phyloP scores from a whole-genome alignment of 1,140 invertebrate species.

The Lepidurus arcticus region DNA sequence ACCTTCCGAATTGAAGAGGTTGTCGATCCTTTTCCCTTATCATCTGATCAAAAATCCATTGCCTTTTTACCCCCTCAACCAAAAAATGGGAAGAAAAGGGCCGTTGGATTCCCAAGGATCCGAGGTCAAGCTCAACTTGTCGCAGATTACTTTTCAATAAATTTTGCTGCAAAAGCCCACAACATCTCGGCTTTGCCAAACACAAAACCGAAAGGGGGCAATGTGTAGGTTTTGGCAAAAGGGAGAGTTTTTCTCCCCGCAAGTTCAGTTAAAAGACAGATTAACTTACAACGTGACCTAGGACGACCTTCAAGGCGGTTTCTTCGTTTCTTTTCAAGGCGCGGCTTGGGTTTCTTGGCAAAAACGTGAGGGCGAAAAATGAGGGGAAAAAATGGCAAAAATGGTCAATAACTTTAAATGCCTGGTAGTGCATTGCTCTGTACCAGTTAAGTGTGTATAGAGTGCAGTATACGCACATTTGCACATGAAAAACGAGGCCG shows the following conservation, averaged over 20 bases:
- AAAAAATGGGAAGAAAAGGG: too few relatives aligned
- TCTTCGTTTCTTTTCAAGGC: neutral
- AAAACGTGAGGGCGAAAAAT: conserved; percentile 19
- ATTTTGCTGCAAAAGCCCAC: neutral
- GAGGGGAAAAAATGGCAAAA: conserved; percentile 1
- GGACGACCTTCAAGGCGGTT: neutral
- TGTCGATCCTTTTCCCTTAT: neutral
- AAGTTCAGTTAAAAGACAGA: neutral
- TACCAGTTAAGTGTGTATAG: too few relatives aligned
- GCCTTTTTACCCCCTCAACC: too few relatives aligned
- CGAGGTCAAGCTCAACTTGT: neutral
- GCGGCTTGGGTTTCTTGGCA: neutral
- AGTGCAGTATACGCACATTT: neutral
- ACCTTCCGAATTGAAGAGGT: neutral
- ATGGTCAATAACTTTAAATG: neutral
- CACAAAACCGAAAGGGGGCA: neutral
- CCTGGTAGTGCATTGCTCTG: too few relatives aligned
- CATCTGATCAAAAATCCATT: too few relatives aligned
- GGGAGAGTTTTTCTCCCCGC: neutral
- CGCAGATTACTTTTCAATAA: neutral
- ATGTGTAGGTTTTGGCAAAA: neutral
- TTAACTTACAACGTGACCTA: conserved; percentile 14
- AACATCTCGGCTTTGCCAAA: neutral
- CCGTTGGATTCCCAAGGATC: too few relatives aligned
- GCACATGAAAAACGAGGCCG: conserved; percentile 18